phyloP scores from a whole-genome alignment of 2,113 vertebrate species.

The Conger conger region DNA sequence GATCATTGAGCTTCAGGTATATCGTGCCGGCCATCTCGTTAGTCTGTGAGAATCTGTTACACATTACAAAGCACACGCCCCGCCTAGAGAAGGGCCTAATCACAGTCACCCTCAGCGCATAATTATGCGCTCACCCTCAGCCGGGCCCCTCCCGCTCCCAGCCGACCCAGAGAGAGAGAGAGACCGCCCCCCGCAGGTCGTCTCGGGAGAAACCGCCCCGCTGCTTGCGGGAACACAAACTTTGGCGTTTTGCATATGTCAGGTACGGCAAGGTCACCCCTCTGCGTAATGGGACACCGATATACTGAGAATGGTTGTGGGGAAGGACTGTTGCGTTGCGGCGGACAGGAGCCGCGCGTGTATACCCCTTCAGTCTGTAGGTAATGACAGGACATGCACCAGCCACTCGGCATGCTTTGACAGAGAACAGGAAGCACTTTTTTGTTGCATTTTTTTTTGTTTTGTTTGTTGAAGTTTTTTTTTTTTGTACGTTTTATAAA shows the following conservation, averaged over 20 bases:
- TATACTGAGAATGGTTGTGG: neutral
- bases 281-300: neutral
- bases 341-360: constrained; percentile 39
- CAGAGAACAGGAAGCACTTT: constrained; percentile 85
- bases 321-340: neutral
- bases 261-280: neutral
- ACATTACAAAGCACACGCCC: neutral
- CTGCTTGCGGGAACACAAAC: neutral
- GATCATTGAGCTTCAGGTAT: neutral
- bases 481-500: constrained; percentile 65
- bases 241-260: neutral
- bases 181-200: neutral
- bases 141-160: neutral
- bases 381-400: constrained; percentile 92
- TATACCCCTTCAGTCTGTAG: constrained; percentile 65
- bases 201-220: neutral
- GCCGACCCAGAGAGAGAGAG: neutral
- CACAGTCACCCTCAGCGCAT: neutral
- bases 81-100: no score
- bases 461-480: constrained; percentile 25
- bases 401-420: constrained; percentile 90
- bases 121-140: no score
- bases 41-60: neutral
- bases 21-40: neutral
- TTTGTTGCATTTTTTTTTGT: constrained; percentile 64